Evolutionary conservation across 2,888 invertebrate species (phyloP), one percentile per base, ranked within the genome.

Genomic region (Meghimatium bilineatum): DNA sequence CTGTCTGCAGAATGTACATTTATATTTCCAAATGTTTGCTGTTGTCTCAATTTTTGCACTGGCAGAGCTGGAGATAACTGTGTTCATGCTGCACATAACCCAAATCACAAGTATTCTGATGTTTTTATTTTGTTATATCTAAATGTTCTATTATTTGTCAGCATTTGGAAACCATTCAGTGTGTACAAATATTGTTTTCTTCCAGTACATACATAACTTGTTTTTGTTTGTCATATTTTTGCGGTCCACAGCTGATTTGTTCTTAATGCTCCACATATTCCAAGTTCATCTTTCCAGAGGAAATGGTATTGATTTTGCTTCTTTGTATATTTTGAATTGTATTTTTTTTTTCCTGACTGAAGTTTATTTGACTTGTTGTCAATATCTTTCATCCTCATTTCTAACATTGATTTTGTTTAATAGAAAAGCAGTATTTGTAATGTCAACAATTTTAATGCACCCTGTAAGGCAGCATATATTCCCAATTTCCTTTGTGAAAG

Each of bases 391-490:
- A 32, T 66, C 63, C 14, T 66, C 66, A 12, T 66, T 32, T 32
- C 63, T 10, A 63, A 63, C 2, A 6, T 2, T 12, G 20, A 66
- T 66, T 66, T 66, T 66, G 32, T 66, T 63, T 63, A 1, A n/a
- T 29, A n/a, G 5, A n/a, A n/a, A 6, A 63, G n/a, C 34, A 2
- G 10, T 44, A n/a, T 29, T 29, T 80, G 20, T 49, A 52, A 3
- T 32, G 71, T 34, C 32, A 52, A 32, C 29, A 6, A 71, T 71
- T 56, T 34, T 56, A 52, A 71, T 80, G 80, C 80, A 71, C 69
- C 34, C 17, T 71, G 60, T 56, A 74, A 81, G 81, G 81, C 81
- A 81, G 81, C 81, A 81, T n/a, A 32, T 60, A 60, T 60, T 44
- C 49, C 49, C 49, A 56, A 23, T 49, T 32, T 20, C 29, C 20